phyloP scores from a whole-genome alignment of 1,140 invertebrate genomes.

The Temnothorax curvispinosus region DNA sequence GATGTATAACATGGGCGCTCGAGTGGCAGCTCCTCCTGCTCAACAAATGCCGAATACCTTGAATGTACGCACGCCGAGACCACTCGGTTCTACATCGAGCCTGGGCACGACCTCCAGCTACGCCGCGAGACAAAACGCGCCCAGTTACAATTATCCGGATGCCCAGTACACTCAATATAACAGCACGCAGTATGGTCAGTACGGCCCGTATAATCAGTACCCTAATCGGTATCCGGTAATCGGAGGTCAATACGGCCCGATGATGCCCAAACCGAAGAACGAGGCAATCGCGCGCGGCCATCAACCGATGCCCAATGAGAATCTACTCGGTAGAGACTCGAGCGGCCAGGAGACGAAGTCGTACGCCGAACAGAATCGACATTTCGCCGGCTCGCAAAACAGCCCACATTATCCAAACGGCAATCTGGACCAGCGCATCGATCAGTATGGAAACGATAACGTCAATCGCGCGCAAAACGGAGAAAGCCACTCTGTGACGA shows the following conservation, averaged over 20 bases:
- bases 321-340: conserved; percentile 63
- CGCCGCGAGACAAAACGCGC: conserved; percentile 66
- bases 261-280: conserved; percentile 67
- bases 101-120: neutral
- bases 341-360: conserved; percentile 71
- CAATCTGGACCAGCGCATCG: conserved; percentile 69
- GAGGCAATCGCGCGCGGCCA: conserved; percentile 60
- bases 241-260: conserved; percentile 26
- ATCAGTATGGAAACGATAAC: conserved; percentile 75
- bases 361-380: conserved; percentile 76
- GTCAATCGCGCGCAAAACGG: conserved; percentile 68
- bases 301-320: conserved; percentile 42
- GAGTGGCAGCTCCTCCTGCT: conserved; percentile 72
- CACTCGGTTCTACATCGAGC: conserved; percentile 35
- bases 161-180: conserved; percentile 76
- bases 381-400: conserved; percentile 55
- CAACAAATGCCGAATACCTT: conserved; percentile 64
- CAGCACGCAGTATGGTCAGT: conserved; percentile 75
- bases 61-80: conserved; percentile 63
- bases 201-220: conserved; percentile 63
- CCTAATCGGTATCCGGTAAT: conserved; percentile 31
- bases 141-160: conserved; percentile 79
- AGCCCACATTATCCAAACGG: conserved; percentile 78
- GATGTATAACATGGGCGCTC: conserved; percentile 73
- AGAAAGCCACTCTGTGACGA: conserved; percentile 24